Conservation (phyloP, 1,140 invertebrate genomes). For the Nomia melanderi region DNA sequence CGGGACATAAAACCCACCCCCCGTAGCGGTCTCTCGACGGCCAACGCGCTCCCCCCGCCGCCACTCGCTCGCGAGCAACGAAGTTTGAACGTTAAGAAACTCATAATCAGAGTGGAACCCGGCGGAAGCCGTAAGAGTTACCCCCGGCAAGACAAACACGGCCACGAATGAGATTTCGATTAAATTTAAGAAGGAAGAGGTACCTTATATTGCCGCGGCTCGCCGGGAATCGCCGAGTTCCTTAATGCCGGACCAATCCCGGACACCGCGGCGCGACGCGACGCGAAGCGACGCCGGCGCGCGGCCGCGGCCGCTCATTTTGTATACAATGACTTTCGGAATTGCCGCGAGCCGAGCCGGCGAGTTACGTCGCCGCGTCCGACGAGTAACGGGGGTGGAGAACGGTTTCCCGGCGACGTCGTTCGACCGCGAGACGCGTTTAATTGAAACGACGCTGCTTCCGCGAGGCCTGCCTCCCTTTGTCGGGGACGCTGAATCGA, state of each 20-base stretch:
- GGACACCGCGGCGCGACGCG: background rate
- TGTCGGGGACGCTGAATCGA: background rate
- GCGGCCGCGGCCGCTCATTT: conserved; percentile 33
- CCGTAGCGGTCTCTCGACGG: no score
- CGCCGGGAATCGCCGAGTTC: conserved; percentile 47
- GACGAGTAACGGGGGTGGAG: background rate
- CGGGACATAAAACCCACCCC: conserved; percentile 46
- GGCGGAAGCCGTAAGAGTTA: conserved; percentile 43
- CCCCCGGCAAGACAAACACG: conserved; percentile 57
- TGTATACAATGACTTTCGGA: conserved; percentile 38
- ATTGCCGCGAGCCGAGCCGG: background rate
- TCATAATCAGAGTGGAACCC: conserved; percentile 60
- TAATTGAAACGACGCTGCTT: conserved; percentile 16
- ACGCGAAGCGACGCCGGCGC: background rate
- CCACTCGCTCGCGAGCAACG: no score
- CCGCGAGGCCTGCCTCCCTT: background rate
- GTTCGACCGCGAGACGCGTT: background rate
- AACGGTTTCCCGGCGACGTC: background rate
- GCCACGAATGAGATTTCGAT: conserved; percentile 59
- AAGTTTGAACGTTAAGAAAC: conserved; percentile 68
- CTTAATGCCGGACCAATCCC: conserved; percentile 46
- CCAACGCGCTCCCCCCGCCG: no score
- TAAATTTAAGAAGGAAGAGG: conserved; percentile 49
- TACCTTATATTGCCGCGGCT: conserved; percentile 30
- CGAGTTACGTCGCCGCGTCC: background rate